Evolutionary conservation across 2,797 vertebrate genomes (phyloP).

Genomic region (Kryptolebias ocellatus): DNA sequence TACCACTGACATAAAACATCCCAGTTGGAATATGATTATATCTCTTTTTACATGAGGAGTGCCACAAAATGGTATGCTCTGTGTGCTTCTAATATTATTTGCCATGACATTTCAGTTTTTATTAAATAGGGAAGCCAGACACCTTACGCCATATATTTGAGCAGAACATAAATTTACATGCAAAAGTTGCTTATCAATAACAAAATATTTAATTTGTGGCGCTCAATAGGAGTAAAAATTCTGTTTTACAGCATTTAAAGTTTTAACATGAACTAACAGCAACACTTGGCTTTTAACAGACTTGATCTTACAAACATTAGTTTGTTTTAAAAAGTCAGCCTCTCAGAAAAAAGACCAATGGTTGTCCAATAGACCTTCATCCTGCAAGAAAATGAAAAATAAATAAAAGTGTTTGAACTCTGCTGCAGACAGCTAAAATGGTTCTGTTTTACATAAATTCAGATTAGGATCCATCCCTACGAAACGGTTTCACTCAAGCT

Average conservation of each 20-base stretch:
- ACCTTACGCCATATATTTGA: neutral
- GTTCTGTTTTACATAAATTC: slow-evolving; percentile 28
- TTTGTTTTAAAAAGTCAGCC: neutral
- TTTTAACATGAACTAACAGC: neutral
- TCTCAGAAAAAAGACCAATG: slow-evolving; percentile 17
- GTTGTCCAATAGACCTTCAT: slow-evolving; percentile 22
- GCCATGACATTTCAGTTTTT: slow-evolving; percentile 22
- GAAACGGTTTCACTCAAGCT: slow-evolving; percentile 26
- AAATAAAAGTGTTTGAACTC: slow-evolving; percentile 25
- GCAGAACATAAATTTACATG: neutral
- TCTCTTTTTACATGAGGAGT: slow-evolving; percentile 47
- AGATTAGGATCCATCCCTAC: slow-evolving; percentile 37
- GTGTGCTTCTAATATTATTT: slow-evolving; percentile 21
- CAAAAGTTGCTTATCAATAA: neutral
- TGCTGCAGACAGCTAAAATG: slow-evolving; percentile 16
- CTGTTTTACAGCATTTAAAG: neutral
- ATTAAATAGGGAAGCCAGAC: slow-evolving; percentile 17
- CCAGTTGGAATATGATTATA: slow-evolving; percentile 56
- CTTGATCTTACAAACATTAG: too few species aligned
- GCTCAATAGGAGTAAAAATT: neutral
- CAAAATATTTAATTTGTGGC: neutral
- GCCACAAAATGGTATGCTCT: slow-evolving; percentile 14
- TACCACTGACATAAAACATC: slow-evolving; percentile 60
- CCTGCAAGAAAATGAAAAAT: neutral
- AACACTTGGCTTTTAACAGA: too few species aligned